These are phyloP conservation scores for Micrastur ruficollis DNA, from an alignment of 2,797 vertebrate species.

Conservation along the genomic window DNA sequence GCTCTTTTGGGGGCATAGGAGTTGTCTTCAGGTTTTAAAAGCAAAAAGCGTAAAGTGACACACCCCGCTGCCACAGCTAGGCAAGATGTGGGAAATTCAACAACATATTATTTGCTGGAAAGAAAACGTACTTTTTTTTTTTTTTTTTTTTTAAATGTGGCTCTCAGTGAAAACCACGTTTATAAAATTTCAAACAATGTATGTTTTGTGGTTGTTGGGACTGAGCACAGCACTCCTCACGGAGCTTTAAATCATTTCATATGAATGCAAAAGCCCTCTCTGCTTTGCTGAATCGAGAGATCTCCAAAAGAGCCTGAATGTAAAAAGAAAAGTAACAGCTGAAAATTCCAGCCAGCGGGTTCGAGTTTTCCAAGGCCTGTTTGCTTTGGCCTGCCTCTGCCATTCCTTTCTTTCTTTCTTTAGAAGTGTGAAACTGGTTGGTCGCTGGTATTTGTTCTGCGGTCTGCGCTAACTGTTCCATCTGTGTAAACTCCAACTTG, in stretches of 20 bases:
- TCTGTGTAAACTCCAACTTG: conserved; percentile 95
- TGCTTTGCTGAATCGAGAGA: conserved; percentile 55
- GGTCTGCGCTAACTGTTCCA: conserved; percentile 96
- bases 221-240: conserved; percentile 17
- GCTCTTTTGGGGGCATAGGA: neutral
- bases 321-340: conserved; percentile 64
- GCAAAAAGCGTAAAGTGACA: neutral
- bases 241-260: conserved; percentile 46
- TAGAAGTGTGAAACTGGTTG: conserved; percentile 98
- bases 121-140: neutral
- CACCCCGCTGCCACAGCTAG: neutral
- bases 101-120: conserved; percentile 45
- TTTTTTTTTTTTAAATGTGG: neutral
- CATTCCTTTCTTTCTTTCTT: conserved; percentile 85
- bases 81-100: conserved; percentile 47
- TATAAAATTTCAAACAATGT: conserved; percentile 48
- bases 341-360: conserved; percentile 72
- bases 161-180: conserved; percentile 36
- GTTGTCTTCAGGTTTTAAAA: neutral
- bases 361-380: conserved; percentile 76
- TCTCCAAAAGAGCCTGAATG: conserved; percentile 53
- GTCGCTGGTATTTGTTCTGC: conserved; percentile 94
- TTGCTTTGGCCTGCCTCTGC: conserved; percentile 75
- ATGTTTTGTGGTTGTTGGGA: conserved; percentile 58
- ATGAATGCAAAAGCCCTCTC: conserved; percentile 11